Base-by-base conservation (phyloP, 2,888 invertebrate species). In the Calameuta filiformis region DNA sequence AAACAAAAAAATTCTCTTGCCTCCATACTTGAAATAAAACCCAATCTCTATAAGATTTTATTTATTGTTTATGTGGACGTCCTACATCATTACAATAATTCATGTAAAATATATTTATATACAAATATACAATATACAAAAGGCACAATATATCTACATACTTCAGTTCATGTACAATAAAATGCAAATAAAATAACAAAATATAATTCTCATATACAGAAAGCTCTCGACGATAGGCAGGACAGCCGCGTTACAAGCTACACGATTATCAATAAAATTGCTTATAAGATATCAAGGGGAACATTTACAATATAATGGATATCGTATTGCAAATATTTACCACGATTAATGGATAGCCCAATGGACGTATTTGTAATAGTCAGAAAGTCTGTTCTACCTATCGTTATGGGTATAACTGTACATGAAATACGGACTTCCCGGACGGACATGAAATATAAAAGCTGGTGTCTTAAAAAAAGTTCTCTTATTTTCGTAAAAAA, bases 101-200 rank as follows among this genome's bases (percentile, higher is more conserved):
- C 85, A 87, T 90, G 87, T 90, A 89, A 90, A 89, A 87, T 89
- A 89, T 88, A 88, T 87, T 87, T 91, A 90, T 90, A 86, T 90
- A 91, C 90, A 91, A 90, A 91, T 91, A 86, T 91, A 91, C 91
- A 91, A 89, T 90, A 86, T 90, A 90, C 88, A 90, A 90, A 90
- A 90, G 91, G 91, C 90, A 91, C 91, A 85, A 87, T 89, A 89
- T 89, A 90, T 90, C 90, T 91, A 90, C 89, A 90, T 87, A 89
- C 85, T 89, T 89, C 87, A 85, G 88, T 89, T 88, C 88, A 89
- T 89, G 85, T 89, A 89, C 86, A 89, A 86, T 86, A 86, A 88
- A 87, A 86, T 86, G 83, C 83, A 86, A 87, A 85, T 84, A 85
- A 88, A 84, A 82, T 85, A 85, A 87, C 85, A 85, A 87, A 86